Percentiles rank a stretch among this genome's conserved stretches.
phyloP scores from a whole-genome alignment of 2,888 invertebrate species.

The Mylabris sibirica region DNA sequence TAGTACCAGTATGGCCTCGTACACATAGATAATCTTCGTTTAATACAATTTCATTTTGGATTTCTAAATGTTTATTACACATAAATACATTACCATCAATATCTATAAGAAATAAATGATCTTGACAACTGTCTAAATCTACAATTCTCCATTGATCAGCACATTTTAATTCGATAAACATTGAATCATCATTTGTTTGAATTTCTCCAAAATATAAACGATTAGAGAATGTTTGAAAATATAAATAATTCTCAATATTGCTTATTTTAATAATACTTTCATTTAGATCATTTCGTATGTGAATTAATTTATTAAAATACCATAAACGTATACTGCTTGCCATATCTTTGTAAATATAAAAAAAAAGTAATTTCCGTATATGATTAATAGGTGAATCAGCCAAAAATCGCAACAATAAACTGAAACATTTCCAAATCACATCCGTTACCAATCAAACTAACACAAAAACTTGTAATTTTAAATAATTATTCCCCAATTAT shows the following conservation, averaged over 20 bases:
- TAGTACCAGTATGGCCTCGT: slow-evolving; percentile 70
- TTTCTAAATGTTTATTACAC: slow-evolving; percentile 64
- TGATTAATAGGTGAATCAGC: background rate
- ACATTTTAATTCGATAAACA: slow-evolving; percentile 54
- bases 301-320: slow-evolving; percentile 49
- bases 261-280: slow-evolving; percentile 60
- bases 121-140: slow-evolving; percentile 70
- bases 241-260: slow-evolving; percentile 61
- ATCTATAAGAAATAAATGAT: slow-evolving; percentile 69
- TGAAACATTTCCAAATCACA: background rate
- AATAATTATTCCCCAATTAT: background rate
- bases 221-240: slow-evolving; percentile 59
- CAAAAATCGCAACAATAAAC: background rate
- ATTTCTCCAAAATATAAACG: slow-evolving; percentile 61
- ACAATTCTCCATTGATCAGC: slow-evolving; percentile 66
- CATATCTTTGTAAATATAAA: slow-evolving; percentile 19
- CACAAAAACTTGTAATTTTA: background rate
- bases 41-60: slow-evolving; percentile 68
- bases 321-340: slow-evolving; percentile 47
- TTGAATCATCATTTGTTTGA: slow-evolving; percentile 32
- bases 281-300: slow-evolving; percentile 49
- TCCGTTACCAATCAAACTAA: background rate
- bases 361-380: background rate
- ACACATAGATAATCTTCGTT: slow-evolving; percentile 71
- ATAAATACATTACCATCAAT: slow-evolving; percentile 69